Evolutionary conservation across 1,140 invertebrate genomes (phyloP).

Genomic region (Copidosoma floridanum): DNA sequence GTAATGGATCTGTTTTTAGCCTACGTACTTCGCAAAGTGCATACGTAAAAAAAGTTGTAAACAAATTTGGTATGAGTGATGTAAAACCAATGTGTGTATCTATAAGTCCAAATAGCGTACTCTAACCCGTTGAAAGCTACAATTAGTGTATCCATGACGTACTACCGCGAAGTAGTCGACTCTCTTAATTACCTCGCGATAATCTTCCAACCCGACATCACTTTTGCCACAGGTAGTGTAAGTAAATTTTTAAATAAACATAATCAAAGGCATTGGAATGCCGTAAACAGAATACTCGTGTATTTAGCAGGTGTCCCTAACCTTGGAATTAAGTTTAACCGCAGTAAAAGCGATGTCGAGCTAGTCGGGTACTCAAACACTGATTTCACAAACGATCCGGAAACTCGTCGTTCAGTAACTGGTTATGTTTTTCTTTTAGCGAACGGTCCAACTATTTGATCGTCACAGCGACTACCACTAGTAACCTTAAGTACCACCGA

Average conservation of each 20-base stretch:
- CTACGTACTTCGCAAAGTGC: conserved; percentile 9
- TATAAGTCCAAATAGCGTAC: conserved; percentile 21
- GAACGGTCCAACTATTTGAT: background rate
- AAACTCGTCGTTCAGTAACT: conserved; percentile 6
- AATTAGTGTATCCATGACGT: background rate
- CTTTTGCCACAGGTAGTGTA: background rate
- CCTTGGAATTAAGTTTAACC: conserved; percentile 3
- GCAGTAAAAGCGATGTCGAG: background rate
- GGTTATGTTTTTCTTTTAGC: conserved; percentile 14
- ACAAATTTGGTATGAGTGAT: conserved; percentile 12
- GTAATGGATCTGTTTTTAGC: background rate
- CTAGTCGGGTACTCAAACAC: conserved; percentile 15
- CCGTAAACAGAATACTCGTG: conserved; percentile 27
- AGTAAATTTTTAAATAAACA: background rate
- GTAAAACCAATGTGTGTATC: conserved; percentile 14
- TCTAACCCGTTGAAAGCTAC: conserved; percentile 20
- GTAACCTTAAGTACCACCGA: conserved; percentile 35
- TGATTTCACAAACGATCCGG: conserved; percentile 8
- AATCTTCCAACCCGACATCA: conserved; percentile 26
- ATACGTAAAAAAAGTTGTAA: conserved; percentile 16
- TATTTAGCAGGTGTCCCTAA: conserved; percentile 11
- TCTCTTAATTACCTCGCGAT: conserved; percentile 19
- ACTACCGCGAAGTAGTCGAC: conserved; percentile 27
- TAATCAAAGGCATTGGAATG: conserved; percentile 16
- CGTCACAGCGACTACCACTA: background rate